A percentile compares a stretch with the other conserved stretches of the same genome.
Evolutionary conservation across 1,140 invertebrate species (phyloP).

Genomic region (Antheraea pernyi): DNA sequence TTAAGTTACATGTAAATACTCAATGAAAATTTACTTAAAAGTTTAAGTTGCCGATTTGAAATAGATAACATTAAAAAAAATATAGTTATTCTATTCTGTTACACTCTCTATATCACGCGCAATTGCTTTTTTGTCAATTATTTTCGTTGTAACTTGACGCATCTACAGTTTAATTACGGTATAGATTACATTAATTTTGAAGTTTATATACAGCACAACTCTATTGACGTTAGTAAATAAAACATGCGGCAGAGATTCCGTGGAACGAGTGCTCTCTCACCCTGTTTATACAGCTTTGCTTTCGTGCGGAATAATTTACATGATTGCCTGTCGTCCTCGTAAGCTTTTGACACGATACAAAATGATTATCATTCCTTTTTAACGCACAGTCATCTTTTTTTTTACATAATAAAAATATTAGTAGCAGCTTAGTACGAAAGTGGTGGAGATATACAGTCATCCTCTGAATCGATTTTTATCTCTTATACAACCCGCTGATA

Average conservation of each 20-base stretch:
- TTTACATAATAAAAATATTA: background rate
- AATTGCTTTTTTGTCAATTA: too few species aligned
- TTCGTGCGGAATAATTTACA: slow-evolving; percentile 12
- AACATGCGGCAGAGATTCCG: background rate
- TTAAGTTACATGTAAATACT: too few species aligned
- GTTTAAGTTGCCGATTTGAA: too few species aligned
- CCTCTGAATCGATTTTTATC: too few species aligned
- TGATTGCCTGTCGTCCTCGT: slow-evolving; percentile 6
- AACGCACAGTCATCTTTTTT: background rate
- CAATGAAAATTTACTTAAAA: too few species aligned
- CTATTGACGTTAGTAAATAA: slow-evolving; percentile 9
- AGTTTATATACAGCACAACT: background rate
- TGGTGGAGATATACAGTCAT: too few species aligned
- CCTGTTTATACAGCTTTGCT: slow-evolving; percentile 9
- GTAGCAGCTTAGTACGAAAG: too few species aligned
- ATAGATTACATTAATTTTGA: background rate
- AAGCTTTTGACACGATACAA: slow-evolving; percentile 1
- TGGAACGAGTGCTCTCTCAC: slow-evolving; percentile 1
- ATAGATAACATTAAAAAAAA: too few species aligned
- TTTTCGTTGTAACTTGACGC: too few species aligned
- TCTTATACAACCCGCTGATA: too few species aligned
- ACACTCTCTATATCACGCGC: too few species aligned
- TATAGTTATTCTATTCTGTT: too few species aligned
- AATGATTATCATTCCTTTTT: background rate
- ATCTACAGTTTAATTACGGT: background rate